Evolutionary conservation across 1,140 invertebrate genomes (phyloP).

Genomic region (Lordiphosa collinella): DNA sequence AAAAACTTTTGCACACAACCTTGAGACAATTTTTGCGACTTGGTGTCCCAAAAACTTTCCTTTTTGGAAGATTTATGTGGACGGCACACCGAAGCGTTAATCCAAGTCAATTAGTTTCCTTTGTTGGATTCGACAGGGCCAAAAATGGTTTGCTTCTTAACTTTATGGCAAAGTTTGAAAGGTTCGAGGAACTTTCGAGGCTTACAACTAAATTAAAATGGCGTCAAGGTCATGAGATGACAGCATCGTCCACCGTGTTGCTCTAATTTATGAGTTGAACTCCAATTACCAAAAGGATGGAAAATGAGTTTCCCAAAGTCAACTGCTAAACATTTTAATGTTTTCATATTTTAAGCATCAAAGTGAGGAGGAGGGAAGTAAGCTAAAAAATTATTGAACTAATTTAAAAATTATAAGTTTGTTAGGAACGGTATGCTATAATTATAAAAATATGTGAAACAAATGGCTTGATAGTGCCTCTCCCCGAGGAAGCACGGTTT

Average conservation of each 20-base stretch:
- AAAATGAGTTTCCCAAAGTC: neutral
- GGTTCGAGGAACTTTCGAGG: slow-evolving; percentile 39
- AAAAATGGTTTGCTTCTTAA: slow-evolving; percentile 54
- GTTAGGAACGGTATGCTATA: too few relatives aligned
- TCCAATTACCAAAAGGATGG: slow-evolving; percentile 18
- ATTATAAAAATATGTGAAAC: too few relatives aligned
- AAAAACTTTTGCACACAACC: slow-evolving; percentile 23
- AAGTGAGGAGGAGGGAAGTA: too few relatives aligned
- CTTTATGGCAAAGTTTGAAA: slow-evolving; percentile 69
- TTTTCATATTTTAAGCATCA: too few relatives aligned
- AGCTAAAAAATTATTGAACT: too few relatives aligned
- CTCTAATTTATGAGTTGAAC: slow-evolving; percentile 38
- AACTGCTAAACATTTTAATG: too few relatives aligned
- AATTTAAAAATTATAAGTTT: neutral
- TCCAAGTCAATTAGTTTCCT: slow-evolving; percentile 75
- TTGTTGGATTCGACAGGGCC: slow-evolving; percentile 61
- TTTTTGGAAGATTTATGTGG: slow-evolving; percentile 56
- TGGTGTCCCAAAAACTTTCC: slow-evolving; percentile 28
- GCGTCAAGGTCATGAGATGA: slow-evolving; percentile 29
- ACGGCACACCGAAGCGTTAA: slow-evolving; percentile 46
- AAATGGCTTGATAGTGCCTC: too few relatives aligned
- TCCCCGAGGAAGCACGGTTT: too few relatives aligned
- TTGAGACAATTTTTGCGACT: slow-evolving; percentile 38
- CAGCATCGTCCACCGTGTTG: slow-evolving; percentile 17
- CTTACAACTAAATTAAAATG: slow-evolving; percentile 49